A percentile compares a stretch with the other conserved stretches of the same genome.
phyloP scores from a whole-genome alignment of 2,888 invertebrate genomes.

The Melieria crassipennis region DNA sequence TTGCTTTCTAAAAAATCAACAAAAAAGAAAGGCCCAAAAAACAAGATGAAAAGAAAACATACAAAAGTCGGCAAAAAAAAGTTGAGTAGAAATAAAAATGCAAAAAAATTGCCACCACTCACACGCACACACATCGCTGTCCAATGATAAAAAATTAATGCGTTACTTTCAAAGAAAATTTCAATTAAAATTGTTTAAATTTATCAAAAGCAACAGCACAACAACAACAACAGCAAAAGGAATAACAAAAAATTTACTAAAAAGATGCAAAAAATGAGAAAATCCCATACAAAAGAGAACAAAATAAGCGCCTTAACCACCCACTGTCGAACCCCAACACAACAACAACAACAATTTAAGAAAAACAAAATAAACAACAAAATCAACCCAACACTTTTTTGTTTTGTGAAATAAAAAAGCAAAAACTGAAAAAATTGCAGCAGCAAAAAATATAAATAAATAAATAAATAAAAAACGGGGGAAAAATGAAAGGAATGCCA shows the following conservation, averaged over 20 bases:
- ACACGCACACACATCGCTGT: neutral
- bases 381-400: neutral
- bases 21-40: neutral
- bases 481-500: neutral
- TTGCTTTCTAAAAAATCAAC: neutral
- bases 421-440: slow-evolving; percentile 8
- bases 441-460: neutral
- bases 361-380: neutral
- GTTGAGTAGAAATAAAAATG: neutral
- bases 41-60: neutral
- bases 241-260: neutral
- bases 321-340: neutral
- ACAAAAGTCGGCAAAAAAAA: neutral
- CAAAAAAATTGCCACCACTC: neutral
- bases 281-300: neutral
- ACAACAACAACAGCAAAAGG: neutral
- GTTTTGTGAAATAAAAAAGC: neutral
- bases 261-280: neutral
- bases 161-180: slow-evolving; percentile 7
- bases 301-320: slow-evolving; percentile 3
- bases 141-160: neutral
- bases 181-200: slow-evolving; percentile 28
- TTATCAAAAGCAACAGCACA: neutral
- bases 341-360: neutral
- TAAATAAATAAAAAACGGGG: neutral